Percentiles rank a stretch among this genome's conserved stretches.
These are phyloP conservation scores for Strigamia transsilvanica DNA, from an alignment of 2,888 invertebrate genomes.

Conservation along the genomic window DNA sequence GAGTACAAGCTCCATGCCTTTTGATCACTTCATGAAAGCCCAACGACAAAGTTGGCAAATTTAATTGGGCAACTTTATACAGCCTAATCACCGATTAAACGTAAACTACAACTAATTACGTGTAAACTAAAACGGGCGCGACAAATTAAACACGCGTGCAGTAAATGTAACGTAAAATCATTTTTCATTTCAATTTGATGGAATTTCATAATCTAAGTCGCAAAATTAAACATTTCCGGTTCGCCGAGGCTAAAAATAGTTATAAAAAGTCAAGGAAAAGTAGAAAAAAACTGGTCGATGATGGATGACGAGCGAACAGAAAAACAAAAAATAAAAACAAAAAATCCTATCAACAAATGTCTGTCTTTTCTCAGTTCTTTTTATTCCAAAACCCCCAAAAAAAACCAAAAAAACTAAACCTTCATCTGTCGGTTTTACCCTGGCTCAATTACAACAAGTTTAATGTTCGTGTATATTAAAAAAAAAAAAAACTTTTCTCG, in stretches of 20 bases:
- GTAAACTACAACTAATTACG: background rate
- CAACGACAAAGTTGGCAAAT: background rate
- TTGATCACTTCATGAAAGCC: constrained; percentile 29
- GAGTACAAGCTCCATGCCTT: background rate
- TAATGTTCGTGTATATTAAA: constrained; percentile 6
- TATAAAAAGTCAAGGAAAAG: background rate
- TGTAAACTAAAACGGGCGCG: background rate
- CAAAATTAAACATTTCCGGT: too few relatives aligned
- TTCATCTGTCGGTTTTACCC: background rate
- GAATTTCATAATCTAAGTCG: too few relatives aligned
- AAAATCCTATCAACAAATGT: constrained; percentile 46
- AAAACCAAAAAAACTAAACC: background rate
- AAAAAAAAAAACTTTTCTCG: background rate
- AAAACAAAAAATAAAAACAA: background rate
- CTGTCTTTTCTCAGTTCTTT: constrained; percentile 4
- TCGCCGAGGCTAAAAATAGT: background rate
- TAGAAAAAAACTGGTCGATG: background rate
- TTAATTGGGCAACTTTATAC: constrained; percentile 32
- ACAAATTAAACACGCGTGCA: background rate
- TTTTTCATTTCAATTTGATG: too few relatives aligned
- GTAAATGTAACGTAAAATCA: background rate
- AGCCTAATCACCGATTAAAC: background rate
- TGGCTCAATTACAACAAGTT: background rate
- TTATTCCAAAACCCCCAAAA: background rate
- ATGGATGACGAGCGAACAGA: background rate